Percentiles rank a stretch among this genome's conserved stretches.
phyloP scores from a whole-genome alignment of 2,888 invertebrate genomes.

The Tiphia femorata region DNA sequence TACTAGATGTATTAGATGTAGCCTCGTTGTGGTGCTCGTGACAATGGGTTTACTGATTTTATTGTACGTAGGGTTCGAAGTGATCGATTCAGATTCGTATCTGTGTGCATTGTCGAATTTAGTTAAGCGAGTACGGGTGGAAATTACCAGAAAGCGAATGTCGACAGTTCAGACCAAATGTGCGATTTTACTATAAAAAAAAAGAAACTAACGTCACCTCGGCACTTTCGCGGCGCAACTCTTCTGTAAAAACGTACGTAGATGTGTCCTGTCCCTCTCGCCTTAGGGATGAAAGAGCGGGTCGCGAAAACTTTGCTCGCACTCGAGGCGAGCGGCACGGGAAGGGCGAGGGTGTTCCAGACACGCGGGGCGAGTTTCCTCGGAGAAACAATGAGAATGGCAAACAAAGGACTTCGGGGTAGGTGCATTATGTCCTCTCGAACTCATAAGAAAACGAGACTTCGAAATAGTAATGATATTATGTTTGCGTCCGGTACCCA shows the following conservation, averaged over 20 bases:
- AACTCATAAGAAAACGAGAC: constrained; percentile 64
- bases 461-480: constrained; percentile 65
- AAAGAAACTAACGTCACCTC: too few species aligned
- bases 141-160: too few species aligned
- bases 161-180: too few species aligned
- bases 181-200: too few species aligned
- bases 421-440: constrained; percentile 57
- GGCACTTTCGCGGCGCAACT: too few species aligned
- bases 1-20: too few species aligned
- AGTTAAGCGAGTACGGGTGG: too few species aligned
- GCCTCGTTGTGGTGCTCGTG: too few species aligned
- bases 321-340: neutral
- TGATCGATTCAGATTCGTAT: neutral
- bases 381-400: constrained; percentile 57
- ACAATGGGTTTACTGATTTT: neutral
- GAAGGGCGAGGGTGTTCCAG: neutral
- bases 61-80: neutral
- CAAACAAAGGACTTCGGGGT: constrained; percentile 56
- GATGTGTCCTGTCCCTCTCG: neutral
- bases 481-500: constrained; percentile 48
- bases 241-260: neutral
- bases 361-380: too few species aligned
- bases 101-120: too few species aligned
- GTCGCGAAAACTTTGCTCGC: neutral
- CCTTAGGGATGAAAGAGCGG: constrained; percentile 4